Base-by-base conservation (phyloP, 2,113 vertebrate species). In the Amphilophus citrinellus region DNA sequence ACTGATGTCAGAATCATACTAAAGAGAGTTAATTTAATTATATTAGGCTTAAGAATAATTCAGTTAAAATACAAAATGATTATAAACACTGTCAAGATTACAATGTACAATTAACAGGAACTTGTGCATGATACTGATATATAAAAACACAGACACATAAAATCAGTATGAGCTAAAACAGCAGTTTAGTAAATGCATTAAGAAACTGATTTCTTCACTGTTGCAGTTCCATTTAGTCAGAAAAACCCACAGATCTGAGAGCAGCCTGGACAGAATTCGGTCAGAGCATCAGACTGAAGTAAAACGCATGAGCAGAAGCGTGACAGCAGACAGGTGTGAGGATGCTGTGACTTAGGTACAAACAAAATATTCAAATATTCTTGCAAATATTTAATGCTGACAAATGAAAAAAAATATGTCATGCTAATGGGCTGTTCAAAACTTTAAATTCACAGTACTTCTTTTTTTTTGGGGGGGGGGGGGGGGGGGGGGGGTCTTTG, bases 31-130 rank as follows among this genome's bases (percentile, higher is more conserved):
- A 0, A 77, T 91, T 92, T 92, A 84, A 84, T 90, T 56, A 57
- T 30, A 27, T 71, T 44, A 5, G n/a, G 8, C 44, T 86, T 65
- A 58, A 77, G 20, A 2, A 81, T 35, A 61, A 77, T 76, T 22
- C 56, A 24, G 10, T 79, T 86, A 85, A 84, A 91, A 91, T 77
- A 88, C 79, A 87, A 9, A 2, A 20, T 39, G 32, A 91, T 85
- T 58, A 86, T 11, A 79, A 88, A 92, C 77, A 90, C 63, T 83
- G 62, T 8, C 37, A 76, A 65, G 76, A 61, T 78, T 80, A 58
- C 18, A 80, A 83, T 50, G 7, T 65, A 80, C 60, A 89, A 20
- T 66, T 62, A 84, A 84, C 32, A 89, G 50, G 53, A 79, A 44
- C 58, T 58, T 77, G 20, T 78, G 83, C 17, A 77, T 37, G 15